Base-by-base conservation (phyloP, 2,113 vertebrate genomes). In the Thunnus thynnus region DNA sequence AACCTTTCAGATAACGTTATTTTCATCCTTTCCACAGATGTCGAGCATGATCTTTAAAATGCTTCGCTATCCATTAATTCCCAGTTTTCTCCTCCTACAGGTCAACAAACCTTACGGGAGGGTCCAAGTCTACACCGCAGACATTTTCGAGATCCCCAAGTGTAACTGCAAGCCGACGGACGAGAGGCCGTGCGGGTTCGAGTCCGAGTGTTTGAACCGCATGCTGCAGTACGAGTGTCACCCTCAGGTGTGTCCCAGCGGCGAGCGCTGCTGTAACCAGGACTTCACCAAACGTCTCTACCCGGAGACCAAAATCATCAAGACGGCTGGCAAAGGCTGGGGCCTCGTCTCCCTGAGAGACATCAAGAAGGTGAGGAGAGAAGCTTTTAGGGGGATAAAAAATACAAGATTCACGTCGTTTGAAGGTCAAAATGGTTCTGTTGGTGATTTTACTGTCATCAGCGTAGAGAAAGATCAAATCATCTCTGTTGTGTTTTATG, bases 161-260 rank as follows among this genome's bases (percentile, higher is more conserved):
- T 99, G 98, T 86, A 99, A 99, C 96, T 99, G 98, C 87, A 99
- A 98, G 72, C 97, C 96, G 12, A 93, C 96, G 0, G 97, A 96
- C 7, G 97, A 99, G 74, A 95, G 96, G 67, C 98, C 98, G 0
- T 99, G 98, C 9, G 97, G 98, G 75, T 96, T 95, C 3, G 98
- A 99, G 69, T 99, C 98, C 0, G 97, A 99, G 94, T 99, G 98
- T 78, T 93, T 99, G 14, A 99, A 99, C 89, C 95, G 98, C 66
- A 99, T 99, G 98, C 92, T 99, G 78, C 97, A 98, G 96, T 99
- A 99, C 13, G 98, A 99, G 93, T 99, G 98, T 90, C 98, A 99
- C 85, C 97, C 98, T 0, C 96, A 99, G 86, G 97, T 99, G 4
- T 99, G 98, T 62, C 98, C 97, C 0, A 98, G 95, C 0, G 97